These are phyloP conservation scores for Xylota segnis DNA, from an alignment of 2,888 invertebrate species.

Conservation along the genomic window DNA sequence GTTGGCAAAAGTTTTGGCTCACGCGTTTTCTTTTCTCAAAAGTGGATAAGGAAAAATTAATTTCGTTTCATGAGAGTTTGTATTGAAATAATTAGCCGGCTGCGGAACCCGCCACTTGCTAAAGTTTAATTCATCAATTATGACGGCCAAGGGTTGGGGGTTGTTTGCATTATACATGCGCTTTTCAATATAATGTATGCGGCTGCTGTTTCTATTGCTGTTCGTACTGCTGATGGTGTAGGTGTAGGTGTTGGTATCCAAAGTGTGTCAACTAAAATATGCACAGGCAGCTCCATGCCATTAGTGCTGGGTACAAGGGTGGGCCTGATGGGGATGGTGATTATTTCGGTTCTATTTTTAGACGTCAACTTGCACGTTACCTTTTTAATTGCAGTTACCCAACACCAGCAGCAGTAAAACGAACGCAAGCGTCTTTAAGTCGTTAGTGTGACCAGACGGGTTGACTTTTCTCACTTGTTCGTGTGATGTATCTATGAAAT, in stretches of 20 bases:
- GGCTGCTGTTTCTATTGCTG: too few species aligned
- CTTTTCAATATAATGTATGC: not conserved
- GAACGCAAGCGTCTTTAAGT: too few species aligned
- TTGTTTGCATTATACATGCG: slow-evolving; percentile 1
- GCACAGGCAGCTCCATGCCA: not conserved
- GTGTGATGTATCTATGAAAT: too few species aligned
- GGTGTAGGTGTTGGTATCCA: too few species aligned
- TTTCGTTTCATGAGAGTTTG: slow-evolving; percentile 45
- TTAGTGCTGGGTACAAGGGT: not conserved
- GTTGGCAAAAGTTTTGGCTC: slow-evolving; percentile 14
- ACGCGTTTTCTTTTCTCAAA: not conserved
- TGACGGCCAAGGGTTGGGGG: slow-evolving; percentile 1
- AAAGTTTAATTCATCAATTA: slow-evolving; percentile 59
- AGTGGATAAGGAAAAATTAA: slow-evolving; percentile 37
- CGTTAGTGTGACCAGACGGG: too few species aligned
- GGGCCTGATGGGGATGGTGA: not conserved
- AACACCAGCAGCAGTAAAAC: not conserved
- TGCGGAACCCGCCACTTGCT: slow-evolving; percentile 13
- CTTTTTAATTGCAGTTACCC: slow-evolving; percentile 28
- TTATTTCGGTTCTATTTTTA: slow-evolving; percentile 13
- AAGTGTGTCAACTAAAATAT: slow-evolving; percentile 13
- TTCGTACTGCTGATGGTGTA: not conserved
- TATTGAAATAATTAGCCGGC: slow-evolving; percentile 52
- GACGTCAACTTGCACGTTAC: not conserved
- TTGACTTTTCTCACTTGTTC: too few species aligned